Evolutionary conservation across 2,888 invertebrate genomes (phyloP), one percentile per base, ranked within the genome.

Genomic region (Dione juno): DNA sequence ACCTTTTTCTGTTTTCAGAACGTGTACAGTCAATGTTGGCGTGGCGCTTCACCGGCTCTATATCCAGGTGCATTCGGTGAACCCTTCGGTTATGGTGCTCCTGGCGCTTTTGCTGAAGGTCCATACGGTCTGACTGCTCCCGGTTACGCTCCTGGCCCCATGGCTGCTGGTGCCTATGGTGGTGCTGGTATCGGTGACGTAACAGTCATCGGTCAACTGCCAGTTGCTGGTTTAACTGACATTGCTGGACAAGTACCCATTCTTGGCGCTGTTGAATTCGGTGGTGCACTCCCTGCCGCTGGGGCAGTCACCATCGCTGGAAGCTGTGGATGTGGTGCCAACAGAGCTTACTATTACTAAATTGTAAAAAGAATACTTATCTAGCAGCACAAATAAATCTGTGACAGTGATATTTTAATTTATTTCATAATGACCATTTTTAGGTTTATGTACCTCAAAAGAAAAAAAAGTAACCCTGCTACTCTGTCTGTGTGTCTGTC

Each of bases 161-260:
- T 41, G 9, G 66, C 43, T 45, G 50, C 35, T 37, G 70, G 66
- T 14, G 77, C 78, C 3, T 81, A 79, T 71, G 81, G 79, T 58
- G 80, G 79, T 35, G 72, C 70, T 9, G 82, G 84, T 66, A 74
- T 78, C 14, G 84, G 83, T 57, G 83, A 78, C 63, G 77, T 84
- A 28, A 75, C 75, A 5, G 81, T 82, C 28, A 77, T 71, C n/a
- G 83, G 84, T 37, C 78, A 81, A 69, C 74, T 84, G 72, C 81
- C 80, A 21, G 85, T 83, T 37, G 80, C 77, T 14, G 85, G 87
- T 63, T 75, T 77, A 63, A 77, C 79, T 10, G 65, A 73, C 19
- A 76, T 81, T 35, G 71, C 70, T 45, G 81, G 81, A 35, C 74
- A 78, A 41, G 78, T 80, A 70, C 81, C 81, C 43, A 77, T 81